These are phyloP conservation scores for Metaphire vulgaris DNA, from an alignment of 1,140 invertebrate species.

Conservation along the genomic window DNA sequence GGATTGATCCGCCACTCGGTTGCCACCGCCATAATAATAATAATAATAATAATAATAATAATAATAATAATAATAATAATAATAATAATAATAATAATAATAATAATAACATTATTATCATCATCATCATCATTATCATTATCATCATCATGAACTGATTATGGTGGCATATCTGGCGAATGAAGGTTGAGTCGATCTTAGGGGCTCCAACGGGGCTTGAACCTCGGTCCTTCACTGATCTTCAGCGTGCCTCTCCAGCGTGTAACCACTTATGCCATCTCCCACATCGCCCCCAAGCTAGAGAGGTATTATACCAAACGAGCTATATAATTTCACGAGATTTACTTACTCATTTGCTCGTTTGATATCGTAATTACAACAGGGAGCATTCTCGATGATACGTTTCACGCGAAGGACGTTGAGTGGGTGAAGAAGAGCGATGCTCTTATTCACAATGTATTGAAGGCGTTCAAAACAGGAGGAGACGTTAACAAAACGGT, in stretches of 20 bases:
- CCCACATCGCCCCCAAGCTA: too few relatives aligned
- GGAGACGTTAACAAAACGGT: constrained; percentile 20
- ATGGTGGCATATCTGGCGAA: too few relatives aligned
- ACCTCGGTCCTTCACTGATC: background rate
- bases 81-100: too few relatives aligned
- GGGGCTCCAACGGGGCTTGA: background rate
- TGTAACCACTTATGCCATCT: background rate
- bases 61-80: too few relatives aligned
- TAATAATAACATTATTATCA: too few relatives aligned
- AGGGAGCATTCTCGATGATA: constrained; percentile 22
- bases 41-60: too few relatives aligned
- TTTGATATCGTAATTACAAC: background rate
- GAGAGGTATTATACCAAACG: too few relatives aligned
- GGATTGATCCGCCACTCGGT: too few relatives aligned
- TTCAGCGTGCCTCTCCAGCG: background rate
- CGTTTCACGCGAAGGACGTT: constrained; percentile 17
- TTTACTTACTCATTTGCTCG: background rate
- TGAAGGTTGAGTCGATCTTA: too few relatives aligned
- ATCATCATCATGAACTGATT: too few relatives aligned
- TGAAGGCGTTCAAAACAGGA: background rate
- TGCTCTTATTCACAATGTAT: constrained; percentile 3
- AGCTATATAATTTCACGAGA: background rate
- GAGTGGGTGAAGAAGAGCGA: constrained; percentile 12
- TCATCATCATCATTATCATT: too few relatives aligned
- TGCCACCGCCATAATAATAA: too few relatives aligned